phyloP scores from a whole-genome alignment of 1,140 invertebrate genomes.

The Myzus persicae region DNA sequence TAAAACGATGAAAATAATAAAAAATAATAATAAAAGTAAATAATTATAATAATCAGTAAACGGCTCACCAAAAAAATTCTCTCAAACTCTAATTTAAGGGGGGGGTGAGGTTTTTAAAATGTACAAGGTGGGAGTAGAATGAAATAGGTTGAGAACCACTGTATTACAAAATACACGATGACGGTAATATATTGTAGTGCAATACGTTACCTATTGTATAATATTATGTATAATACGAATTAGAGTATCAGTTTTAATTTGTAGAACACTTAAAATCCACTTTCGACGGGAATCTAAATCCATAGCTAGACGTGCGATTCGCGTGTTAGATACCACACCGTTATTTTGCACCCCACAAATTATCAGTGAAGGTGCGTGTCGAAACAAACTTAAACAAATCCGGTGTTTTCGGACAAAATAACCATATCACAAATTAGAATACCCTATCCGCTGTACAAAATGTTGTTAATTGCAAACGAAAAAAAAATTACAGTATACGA shows the following conservation, averaged over 20 bases:
- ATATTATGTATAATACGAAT: not conserved
- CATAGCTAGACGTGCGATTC: slow-evolving; percentile 33
- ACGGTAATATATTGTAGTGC: too few relatives aligned
- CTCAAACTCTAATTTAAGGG: too few relatives aligned
- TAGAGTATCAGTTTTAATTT: slow-evolving; percentile 37
- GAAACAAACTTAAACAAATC: slow-evolving; percentile 32
- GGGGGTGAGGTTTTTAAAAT: too few relatives aligned
- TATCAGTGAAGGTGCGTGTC: slow-evolving; percentile 24
- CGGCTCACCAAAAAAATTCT: too few relatives aligned
- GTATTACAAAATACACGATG: too few relatives aligned
- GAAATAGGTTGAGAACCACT: too few relatives aligned
- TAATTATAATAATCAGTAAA: too few relatives aligned
- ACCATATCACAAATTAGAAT: slow-evolving; percentile 28
- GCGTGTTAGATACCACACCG: slow-evolving; percentile 48
- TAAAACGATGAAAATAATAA: too few relatives aligned
- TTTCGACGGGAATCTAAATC: not conserved
- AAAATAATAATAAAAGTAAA: too few relatives aligned
- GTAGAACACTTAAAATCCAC: slow-evolving; percentile 46
- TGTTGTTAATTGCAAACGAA: slow-evolving; percentile 21
- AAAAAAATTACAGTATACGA: not conserved
- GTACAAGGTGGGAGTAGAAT: too few relatives aligned
- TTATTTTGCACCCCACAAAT: slow-evolving; percentile 47
- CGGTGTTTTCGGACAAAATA: slow-evolving; percentile 30
- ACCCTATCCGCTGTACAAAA: not conserved
- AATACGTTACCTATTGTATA: not conserved